Percentiles rank a stretch among this genome's conserved stretches.
These are phyloP conservation scores for Athalia cordata DNA, from an alignment of 2,888 invertebrate genomes.

Conservation along the genomic window DNA sequence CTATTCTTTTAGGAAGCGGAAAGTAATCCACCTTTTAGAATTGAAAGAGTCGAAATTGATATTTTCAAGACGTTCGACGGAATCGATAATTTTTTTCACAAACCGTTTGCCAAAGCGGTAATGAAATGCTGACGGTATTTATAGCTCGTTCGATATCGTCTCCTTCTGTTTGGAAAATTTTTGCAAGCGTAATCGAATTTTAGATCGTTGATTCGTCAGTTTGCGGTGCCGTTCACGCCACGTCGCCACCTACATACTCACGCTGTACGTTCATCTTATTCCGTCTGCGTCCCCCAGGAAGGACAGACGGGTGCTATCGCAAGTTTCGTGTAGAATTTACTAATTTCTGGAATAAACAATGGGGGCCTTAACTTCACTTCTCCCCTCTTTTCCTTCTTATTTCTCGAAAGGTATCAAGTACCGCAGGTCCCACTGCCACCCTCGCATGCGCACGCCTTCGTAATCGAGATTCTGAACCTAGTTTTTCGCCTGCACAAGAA, in stretches of 20 bases:
- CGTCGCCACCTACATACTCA: not conserved
- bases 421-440: not conserved
- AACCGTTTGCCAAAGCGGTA: no score
- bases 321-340: constrained; percentile 65
- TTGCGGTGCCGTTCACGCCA: not conserved
- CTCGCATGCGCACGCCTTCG: constrained; percentile 51
- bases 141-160: no score
- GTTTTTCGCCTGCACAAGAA: constrained; percentile 41
- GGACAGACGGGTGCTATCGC: constrained; percentile 50
- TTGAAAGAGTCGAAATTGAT: no score
- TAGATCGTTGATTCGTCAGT: not conserved
- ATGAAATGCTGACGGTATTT: no score
- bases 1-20: no score
- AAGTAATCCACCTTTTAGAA: no score
- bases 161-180: not conserved
- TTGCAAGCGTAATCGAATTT: no score
- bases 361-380: not conserved
- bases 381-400: no score
- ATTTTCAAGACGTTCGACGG: no score
- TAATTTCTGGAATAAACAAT: constrained; percentile 62
- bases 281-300: constrained; percentile 55
- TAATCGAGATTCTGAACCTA: constrained; percentile 44
- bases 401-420: not conserved
- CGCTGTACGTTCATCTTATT: constrained; percentile 53
- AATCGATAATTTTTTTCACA: no score